These are phyloP conservation scores for Synergus itoensis DNA, from an alignment of 2,888 invertebrate species.

Conservation along the genomic window DNA sequence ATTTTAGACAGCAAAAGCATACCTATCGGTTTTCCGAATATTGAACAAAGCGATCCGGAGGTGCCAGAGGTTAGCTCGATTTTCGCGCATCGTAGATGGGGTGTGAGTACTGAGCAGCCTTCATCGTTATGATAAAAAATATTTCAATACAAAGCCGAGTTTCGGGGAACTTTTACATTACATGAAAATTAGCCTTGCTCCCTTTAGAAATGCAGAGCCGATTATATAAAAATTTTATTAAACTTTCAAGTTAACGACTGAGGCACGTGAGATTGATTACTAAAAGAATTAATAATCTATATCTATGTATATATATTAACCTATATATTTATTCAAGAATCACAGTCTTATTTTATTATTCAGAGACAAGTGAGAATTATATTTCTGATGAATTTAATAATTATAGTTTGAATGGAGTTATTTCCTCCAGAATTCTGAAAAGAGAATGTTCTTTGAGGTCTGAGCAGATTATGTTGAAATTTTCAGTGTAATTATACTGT, in stretches of 20 bases:
- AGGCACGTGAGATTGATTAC: constrained; percentile 20
- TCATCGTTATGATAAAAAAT: constrained; percentile 20
- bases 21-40: constrained; percentile 58
- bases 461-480: neutral
- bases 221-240: constrained; percentile 60
- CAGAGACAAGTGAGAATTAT: neutral
- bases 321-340: neutral
- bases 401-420: neutral
- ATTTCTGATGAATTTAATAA: neutral
- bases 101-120: constrained; percentile 25
- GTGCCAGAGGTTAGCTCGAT: constrained; percentile 54
- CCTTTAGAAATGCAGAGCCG: constrained; percentile 24
- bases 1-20: constrained; percentile 61
- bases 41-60: constrained; percentile 50
- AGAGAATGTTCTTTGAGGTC: neutral
- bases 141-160: constrained; percentile 22
- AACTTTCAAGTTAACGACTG: constrained; percentile 41
- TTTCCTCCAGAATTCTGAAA: neutral
- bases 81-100: constrained; percentile 55
- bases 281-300: neutral
- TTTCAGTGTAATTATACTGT: neutral
- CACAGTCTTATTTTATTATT: neutral
- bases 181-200: constrained; percentile 29
- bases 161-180: constrained; percentile 12
- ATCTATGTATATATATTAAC: neutral